Base-by-base conservation (phyloP, 2,113 vertebrate species). In the Neodon shergylaensis region DNA sequence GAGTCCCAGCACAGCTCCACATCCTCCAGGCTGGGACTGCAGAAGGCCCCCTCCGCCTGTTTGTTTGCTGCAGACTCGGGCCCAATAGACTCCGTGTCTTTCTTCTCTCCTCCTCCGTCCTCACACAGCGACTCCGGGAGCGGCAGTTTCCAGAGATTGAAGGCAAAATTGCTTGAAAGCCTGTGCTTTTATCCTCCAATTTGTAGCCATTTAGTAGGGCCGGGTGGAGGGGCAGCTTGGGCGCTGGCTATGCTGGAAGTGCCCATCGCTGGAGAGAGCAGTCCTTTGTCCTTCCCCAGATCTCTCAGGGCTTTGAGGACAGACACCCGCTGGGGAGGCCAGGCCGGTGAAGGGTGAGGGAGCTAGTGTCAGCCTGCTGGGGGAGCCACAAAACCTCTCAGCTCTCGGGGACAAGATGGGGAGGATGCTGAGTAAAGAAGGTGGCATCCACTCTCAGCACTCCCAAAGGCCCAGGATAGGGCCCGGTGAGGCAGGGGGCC, bases 81-180 rank as follows among this genome's bases (percentile, higher is more conserved):
- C 66, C 96, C 81, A 19, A 1, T 31, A 66, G 76, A 66, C 85
- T 61, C 21, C 0, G 73, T 39, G 86, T 44, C 91, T 91, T 47
- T 88, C 94, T 78, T 91, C 79, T 92, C 91, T 90, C 86, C 90
- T 81, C 79, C 97, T 79, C 90, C 58, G 14, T 87, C 92, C 96
- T 83, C 42, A 14, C 14, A 33, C 79, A 33, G 77, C 52, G 72
- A 96, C 96, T 73, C 94, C 0, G 0, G 93, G 88, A 94, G 94
- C 58, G 0, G 95, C 96, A 47, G 94, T 97, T 97, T 74, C 92
- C 93, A 91, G 97, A 97, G 96, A 97, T 91, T 97, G 97, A 97
- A 97, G 82, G 95, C 96, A 96, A 97, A 97, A 98, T 97, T 97
- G 97, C 95, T 92, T 97, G 94, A 97, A 98, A 97, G 95, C 95